Evolutionary conservation across 2,113 vertebrate species (phyloP).

Genomic region (Seriola dumerili): DNA sequence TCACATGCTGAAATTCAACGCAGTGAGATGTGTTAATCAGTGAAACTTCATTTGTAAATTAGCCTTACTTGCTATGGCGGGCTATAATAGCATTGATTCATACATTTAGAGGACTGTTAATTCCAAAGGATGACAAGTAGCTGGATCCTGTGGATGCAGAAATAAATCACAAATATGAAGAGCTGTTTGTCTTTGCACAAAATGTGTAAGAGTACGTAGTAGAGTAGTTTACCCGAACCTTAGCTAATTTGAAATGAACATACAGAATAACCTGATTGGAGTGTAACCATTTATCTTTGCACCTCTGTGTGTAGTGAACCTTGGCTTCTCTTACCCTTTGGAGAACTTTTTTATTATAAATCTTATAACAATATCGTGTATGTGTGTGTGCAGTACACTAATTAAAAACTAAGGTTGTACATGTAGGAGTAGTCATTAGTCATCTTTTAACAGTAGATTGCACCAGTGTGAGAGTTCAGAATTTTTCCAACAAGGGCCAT

Average conservation of each 20-base stretch:
- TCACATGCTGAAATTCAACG: background rate
- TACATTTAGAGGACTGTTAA: background rate
- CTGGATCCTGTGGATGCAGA: background rate
- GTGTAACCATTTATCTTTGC: background rate
- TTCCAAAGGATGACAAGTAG: background rate
- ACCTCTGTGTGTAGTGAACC: background rate
- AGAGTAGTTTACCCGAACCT: background rate
- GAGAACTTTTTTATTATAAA: background rate
- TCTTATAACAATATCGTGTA: background rate
- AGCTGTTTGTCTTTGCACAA: background rate
- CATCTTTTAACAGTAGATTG: conserved; percentile 22
- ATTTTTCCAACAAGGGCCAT: background rate
- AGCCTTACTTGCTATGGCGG: background rate
- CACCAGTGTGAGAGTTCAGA: conserved; percentile 3
- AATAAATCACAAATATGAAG: background rate
- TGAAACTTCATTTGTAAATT: conserved; percentile 3
- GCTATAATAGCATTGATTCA: background rate
- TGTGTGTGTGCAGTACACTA: background rate
- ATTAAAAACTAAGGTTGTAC: conserved; percentile 5
- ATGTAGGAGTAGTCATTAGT: background rate
- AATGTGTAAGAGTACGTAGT: background rate
- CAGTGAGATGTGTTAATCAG: conserved; percentile 15
- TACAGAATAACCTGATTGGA: background rate
- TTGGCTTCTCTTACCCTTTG: background rate
- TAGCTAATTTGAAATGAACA: background rate